Percentiles rank a stretch among this genome's conserved stretches.
Conservation (phyloP, 92 coral and sea anemone species). For the Porites rus region DNA sequence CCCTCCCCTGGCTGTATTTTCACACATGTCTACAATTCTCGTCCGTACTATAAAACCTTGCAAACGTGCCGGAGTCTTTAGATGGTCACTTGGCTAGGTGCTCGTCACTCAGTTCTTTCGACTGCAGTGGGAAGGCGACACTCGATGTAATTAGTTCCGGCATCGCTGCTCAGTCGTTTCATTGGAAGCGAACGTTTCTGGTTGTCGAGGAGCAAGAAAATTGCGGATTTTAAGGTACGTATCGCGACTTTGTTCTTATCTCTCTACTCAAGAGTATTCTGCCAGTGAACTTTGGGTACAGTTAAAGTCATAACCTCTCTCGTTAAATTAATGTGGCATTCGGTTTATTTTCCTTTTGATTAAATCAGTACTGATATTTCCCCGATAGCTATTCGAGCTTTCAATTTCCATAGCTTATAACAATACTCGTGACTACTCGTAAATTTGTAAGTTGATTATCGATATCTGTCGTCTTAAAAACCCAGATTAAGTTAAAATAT, state of each 20-base stretch:
- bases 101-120: not conserved
- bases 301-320: not conserved
- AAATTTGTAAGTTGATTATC: conserved; percentile 4
- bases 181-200: too few relatives aligned
- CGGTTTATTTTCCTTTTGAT: conserved; percentile 32
- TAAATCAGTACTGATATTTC: conserved; percentile 14
- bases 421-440: not conserved
- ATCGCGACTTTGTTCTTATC: not conserved
- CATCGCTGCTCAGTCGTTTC: not conserved
- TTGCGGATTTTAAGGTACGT: conserved; percentile 21
- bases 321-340: conserved; percentile 8
- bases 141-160: not conserved
- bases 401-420: conserved; percentile 15
- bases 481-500: too few relatives aligned
- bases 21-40: conserved; percentile 26
- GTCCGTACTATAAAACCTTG: not conserved
- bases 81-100: not conserved
- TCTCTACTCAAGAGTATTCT: not conserved
- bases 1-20: conserved; percentile 23
- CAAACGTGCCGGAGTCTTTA: not conserved
- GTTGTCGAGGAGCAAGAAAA: not conserved
- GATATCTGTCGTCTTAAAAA: not conserved
- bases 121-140: not conserved
- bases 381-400: not conserved
- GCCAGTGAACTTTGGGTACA: not conserved